Conservation (phyloP, 2,797 vertebrate species). For the Molossus alvarezi region DNA sequence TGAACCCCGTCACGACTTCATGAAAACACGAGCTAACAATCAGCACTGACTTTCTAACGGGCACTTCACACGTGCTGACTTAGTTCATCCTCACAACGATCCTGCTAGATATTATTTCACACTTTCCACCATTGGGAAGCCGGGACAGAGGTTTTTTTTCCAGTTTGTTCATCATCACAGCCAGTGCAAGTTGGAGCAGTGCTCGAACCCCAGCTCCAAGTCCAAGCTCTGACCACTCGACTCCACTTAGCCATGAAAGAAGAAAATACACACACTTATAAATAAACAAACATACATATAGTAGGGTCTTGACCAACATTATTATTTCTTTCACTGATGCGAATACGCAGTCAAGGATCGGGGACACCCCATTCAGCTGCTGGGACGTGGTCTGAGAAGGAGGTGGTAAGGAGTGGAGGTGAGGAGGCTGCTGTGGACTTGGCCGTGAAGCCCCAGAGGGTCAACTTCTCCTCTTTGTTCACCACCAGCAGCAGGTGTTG, state of each 20-base stretch:
- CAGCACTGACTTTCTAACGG: background rate
- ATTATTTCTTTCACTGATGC: background rate
- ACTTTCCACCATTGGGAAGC: background rate
- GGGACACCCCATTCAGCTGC: background rate
- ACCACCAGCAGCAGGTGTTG: background rate
- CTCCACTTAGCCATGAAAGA: background rate
- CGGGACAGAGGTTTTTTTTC: background rate
- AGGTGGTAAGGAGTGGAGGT: background rate
- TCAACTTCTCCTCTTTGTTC: background rate
- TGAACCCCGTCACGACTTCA: background rate
- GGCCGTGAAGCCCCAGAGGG: background rate
- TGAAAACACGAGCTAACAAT: background rate
- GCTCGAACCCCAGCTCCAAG: slow-evolving; percentile 16
- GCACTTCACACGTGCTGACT: background rate
- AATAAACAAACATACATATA: background rate
- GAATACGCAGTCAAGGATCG: background rate
- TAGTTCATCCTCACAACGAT: background rate
- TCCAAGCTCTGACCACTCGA: background rate
- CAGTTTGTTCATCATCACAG: background rate
- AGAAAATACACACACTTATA: background rate
- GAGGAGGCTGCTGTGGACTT: background rate
- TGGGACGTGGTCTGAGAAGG: background rate
- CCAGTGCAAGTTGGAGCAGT: background rate
- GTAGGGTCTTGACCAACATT: background rate
- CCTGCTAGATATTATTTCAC: background rate